These are phyloP conservation scores for Scalopus aquaticus DNA, from an alignment of 2,113 vertebrate genomes.

Conservation along the genomic window DNA sequence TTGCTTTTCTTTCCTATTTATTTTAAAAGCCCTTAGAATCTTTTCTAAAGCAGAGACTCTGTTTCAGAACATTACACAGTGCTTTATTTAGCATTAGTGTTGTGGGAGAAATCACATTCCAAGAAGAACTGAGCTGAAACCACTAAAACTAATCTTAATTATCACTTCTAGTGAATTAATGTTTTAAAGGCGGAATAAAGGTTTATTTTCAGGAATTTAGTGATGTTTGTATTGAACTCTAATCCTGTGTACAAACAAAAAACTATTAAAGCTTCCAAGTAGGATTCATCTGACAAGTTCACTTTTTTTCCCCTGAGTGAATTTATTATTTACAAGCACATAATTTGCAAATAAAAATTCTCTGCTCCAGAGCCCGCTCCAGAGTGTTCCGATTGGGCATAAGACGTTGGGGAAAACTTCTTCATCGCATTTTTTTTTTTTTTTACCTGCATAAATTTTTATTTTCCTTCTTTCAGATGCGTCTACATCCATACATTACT, in stretches of 20 bases:
- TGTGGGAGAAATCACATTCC: slow-evolving; percentile 52
- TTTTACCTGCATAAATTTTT: slow-evolving; percentile 69
- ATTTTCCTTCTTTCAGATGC: slow-evolving; percentile 76
- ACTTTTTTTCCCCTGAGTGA: background rate
- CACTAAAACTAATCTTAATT: slow-evolving; percentile 79
- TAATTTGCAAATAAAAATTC: slow-evolving; percentile 33
- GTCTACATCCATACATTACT: slow-evolving; percentile 61
- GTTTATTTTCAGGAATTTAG: slow-evolving; percentile 58
- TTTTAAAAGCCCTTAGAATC: slow-evolving; percentile 43
- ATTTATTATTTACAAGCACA: slow-evolving; percentile 55
- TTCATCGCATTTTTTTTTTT: slow-evolving; percentile 20
- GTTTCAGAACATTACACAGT: slow-evolving; percentile 29
- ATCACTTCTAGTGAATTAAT: slow-evolving; percentile 81
- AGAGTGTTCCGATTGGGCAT: background rate
- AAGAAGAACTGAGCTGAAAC: slow-evolving; percentile 61
- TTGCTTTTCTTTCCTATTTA: slow-evolving; percentile 1
- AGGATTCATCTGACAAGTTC: slow-evolving; percentile 10
- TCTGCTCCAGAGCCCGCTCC: background rate
- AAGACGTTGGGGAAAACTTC: slow-evolving; percentile 27
- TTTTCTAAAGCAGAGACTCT: slow-evolving; percentile 29
- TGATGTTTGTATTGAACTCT: slow-evolving; percentile 68
- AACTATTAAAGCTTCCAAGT: background rate
- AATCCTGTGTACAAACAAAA: slow-evolving; percentile 64
- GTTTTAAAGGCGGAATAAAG: slow-evolving; percentile 65
- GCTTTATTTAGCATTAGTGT: slow-evolving; percentile 76